Percentiles rank a stretch among this genome's conserved stretches.
These are phyloP conservation scores for Beaufortia kweichowensis DNA, from an alignment of 2,113 vertebrate genomes.

Conservation along the genomic window DNA sequence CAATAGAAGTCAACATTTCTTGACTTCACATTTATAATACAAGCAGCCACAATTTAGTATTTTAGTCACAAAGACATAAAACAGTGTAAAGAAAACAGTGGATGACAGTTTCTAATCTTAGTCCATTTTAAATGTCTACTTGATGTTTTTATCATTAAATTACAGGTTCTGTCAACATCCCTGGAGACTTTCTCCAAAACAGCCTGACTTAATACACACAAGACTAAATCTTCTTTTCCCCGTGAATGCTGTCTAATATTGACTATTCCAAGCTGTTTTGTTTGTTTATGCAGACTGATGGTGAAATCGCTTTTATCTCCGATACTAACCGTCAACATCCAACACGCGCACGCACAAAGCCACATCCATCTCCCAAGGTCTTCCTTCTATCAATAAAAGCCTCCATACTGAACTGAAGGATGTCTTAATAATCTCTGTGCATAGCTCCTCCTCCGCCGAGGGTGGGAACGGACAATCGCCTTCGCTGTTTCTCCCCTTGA, in stretches of 20 bases:
- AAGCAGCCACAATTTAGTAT: neutral
- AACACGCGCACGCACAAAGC: conserved; percentile 9
- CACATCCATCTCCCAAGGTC: conserved; percentile 35
- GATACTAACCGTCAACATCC: conserved; percentile 1
- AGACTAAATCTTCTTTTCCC: neutral
- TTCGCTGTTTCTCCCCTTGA: conserved; percentile 24
- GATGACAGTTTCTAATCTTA: neutral
- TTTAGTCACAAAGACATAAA: conserved; percentile 4
- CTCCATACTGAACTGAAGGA: conserved; percentile 28
- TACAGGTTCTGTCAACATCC: conserved; percentile 4
- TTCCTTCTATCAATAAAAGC: conserved; percentile 23
- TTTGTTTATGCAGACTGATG: conserved; percentile 1
- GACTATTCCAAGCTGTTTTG: neutral
- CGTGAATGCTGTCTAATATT: neutral
- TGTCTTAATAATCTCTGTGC: conserved; percentile 46
- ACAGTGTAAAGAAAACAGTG: no score
- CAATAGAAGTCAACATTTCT: no score
- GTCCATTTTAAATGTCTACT: no score
- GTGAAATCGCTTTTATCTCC: conserved; percentile 21
- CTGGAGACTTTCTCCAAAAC: neutral
- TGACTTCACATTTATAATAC: neutral
- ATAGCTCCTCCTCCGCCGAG: neutral
- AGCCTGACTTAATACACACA: neutral
- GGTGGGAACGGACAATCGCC: conserved; percentile 10
- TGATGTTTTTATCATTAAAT: no score